These are phyloP conservation scores for Cataglyphis albicans DNA, from an alignment of 2,888 invertebrate genomes.

Conservation along the genomic window DNA sequence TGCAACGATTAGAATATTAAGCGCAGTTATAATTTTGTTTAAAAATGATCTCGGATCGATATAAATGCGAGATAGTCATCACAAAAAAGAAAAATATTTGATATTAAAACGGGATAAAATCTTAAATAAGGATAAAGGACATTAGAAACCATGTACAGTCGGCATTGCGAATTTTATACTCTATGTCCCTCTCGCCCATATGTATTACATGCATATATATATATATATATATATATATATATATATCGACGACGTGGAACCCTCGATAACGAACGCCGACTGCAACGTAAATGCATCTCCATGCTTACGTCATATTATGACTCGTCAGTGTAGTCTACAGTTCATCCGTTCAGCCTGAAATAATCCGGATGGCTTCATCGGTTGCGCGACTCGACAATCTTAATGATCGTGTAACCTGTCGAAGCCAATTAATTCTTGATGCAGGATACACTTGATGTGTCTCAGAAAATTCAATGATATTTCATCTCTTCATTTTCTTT, in stretches of 20 bases:
- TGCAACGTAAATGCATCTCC: constrained; percentile 55
- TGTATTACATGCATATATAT: background rate
- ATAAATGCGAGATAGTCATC: background rate
- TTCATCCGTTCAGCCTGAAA: constrained; percentile 65
- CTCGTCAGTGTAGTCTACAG: constrained; percentile 50
- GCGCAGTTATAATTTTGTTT: background rate
- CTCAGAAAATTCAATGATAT: background rate
- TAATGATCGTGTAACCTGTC: constrained; percentile 57
- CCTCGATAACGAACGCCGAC: constrained; percentile 33
- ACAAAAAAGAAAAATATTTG: background rate
- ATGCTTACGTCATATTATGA: constrained; percentile 39
- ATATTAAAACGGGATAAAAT: background rate
- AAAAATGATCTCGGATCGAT: constrained; percentile 6
- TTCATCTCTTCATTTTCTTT: background rate
- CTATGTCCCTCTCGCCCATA: background rate
- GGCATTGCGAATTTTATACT: constrained; percentile 6
- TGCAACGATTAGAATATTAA: constrained; percentile 1
- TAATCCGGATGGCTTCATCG: constrained; percentile 59
- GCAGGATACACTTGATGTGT: background rate
- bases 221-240: no score
- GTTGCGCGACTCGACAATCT: background rate
- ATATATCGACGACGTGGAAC: constrained; percentile 16
- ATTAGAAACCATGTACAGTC: background rate
- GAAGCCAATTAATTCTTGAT: constrained; percentile 48
- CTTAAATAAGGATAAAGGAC: background rate